Evolutionary conservation across 2,888 invertebrate species (phyloP), one percentile per base, ranked within the genome.

Genomic region (Parnassius orleans): DNA sequence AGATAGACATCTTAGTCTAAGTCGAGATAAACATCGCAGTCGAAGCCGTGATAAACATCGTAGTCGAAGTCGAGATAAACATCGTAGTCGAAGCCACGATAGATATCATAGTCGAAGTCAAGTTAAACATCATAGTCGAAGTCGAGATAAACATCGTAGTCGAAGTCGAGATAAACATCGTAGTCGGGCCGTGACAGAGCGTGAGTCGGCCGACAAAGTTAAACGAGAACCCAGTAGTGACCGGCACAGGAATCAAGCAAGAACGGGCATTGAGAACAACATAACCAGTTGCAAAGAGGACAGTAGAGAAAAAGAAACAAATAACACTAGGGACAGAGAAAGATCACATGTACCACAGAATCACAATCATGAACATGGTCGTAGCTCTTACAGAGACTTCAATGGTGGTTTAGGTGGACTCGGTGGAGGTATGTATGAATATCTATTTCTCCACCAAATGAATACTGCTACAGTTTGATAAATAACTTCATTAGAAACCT

Each of bases 391-490:
- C 57, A 77, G 71, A 61, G 78, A 80, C 51, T 73, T 75, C 56
- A 80, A 68, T 66, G 80, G 81, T 46, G 83, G 3, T 33, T 33
- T 33, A 5, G 33, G 80, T 12, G 87, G 87, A 2, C 74, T 85
- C 3, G 86, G 86, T 10, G 80, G 84, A 69, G 84, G 85, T 81
- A 65, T 60, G 33, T 33, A 33, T 33, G 33, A 33, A 33, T 33
- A 3, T 33, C 33, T 7, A 5, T 33, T 33, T 33, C 33, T 33
- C 33, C 7, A 33, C 33, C 1, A 7, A 7, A 33, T 33, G 1
- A 33, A 7, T 33, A 7, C 1, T 0, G 5, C 33, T 33, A 33
- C 5, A 33, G 33, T 33, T 7, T 33, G 33, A 33, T 33, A 33
- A 33, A 3, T 33, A 33, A 33, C 33, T 33, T 33, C 33, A 33